Percentiles rank a stretch among this genome's conserved stretches.
Evolutionary conservation across 2,888 invertebrate species (phyloP).

Genomic region (Molorchus minor): DNA sequence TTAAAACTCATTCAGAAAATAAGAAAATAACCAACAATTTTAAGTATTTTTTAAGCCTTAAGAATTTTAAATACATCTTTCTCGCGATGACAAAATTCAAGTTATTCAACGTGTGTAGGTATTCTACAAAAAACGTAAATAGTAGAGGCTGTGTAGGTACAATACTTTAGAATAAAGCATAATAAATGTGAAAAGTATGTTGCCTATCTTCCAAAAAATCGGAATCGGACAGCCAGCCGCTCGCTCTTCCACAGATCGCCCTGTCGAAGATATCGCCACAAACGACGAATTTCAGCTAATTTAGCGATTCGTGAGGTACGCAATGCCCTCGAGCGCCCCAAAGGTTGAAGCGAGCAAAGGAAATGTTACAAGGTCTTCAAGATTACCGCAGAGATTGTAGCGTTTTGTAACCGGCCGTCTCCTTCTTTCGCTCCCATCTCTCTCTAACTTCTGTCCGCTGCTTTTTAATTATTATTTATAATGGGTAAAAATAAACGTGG

Average conservation of each 20-base stretch:
- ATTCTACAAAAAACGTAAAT: too few relatives aligned
- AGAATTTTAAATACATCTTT: too few relatives aligned
- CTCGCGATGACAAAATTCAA: too few relatives aligned
- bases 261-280: conserved; percentile 26
- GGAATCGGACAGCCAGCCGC: background rate
- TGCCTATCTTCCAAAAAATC: too few relatives aligned
- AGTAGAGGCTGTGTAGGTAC: too few relatives aligned
- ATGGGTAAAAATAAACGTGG: conserved; percentile 59
- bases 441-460: conserved; percentile 28
- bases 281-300: conserved; percentile 46
- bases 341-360: conserved; percentile 57
- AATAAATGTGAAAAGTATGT: too few relatives aligned
- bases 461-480: conserved; percentile 59
- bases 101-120: too few relatives aligned
- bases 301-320: conserved; percentile 49
- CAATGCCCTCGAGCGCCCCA: conserved; percentile 56
- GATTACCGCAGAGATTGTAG: conserved; percentile 63
- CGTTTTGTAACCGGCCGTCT: conserved; percentile 52
- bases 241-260: background rate
- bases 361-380: conserved; percentile 63
- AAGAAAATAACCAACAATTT: too few relatives aligned
- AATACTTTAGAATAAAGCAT: too few relatives aligned
- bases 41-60: too few relatives aligned
- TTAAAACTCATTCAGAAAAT: too few relatives aligned
- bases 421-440: conserved; percentile 35